Base-by-base conservation (phyloP, 2,797 vertebrate genomes). In the Tapirus indicus region DNA sequence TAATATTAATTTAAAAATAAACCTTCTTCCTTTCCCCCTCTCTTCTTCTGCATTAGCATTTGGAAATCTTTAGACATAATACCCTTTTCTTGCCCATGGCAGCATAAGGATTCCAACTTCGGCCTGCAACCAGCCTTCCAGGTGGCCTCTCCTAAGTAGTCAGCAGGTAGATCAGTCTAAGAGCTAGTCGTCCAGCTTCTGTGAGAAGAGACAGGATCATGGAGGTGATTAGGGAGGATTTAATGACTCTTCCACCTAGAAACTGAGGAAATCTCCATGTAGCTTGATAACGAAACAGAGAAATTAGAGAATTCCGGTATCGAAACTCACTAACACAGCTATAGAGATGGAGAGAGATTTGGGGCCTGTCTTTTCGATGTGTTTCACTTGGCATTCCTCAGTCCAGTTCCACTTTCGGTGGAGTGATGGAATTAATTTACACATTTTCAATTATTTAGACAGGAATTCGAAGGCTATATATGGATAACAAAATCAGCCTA, bases 1-100 rank as follows among this genome's bases (percentile, higher is more conserved):
- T 38, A 41, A 82, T 54, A 25, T 27, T 79, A 54, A 78, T 52
- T 56, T 58, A 13, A 72, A 94, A 94, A 77, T 7, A 62, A 86
- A 10, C n/a, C 66, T 49, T 47, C 23, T 68, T 69, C 27, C 68
- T 44, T 49, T 2, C 11, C 29, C 5, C 17, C 56, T 47, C 35
- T 20, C 49, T 54, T 80, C 2, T 47, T 94, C 23, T 62, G 4
- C 56, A 10, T 69, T 69, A 17, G 21, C 23, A 60, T 21, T 64
- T 14, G 11, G 41, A 18, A 84, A 69, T 69, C 52, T 62, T 78
- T 20, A 75, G 56, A 82, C 13, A 25, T 18, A 25, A 66, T n/a
- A 21, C 11, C 3, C 29, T 16, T 72, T 35, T 72, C 56, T 91
- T 16, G 2, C 7, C 56, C 23, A 18, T 10, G 0, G 49, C 12